phyloP scores from a whole-genome alignment of 2,797 vertebrate genomes.

The Sebastiscus albofasciatus region DNA sequence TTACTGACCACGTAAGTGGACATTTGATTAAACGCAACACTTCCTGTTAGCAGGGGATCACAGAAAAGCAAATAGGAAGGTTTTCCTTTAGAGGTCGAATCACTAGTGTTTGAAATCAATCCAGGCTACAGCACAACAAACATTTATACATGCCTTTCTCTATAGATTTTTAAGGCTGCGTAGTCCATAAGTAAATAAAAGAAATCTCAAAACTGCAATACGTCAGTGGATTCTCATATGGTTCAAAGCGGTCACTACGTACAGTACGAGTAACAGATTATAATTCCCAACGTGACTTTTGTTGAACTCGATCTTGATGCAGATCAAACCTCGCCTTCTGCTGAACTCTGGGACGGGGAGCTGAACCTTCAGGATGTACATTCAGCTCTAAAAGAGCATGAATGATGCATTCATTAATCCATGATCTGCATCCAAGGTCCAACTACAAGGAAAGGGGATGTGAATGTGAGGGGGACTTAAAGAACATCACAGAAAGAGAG shows the following conservation, averaged over 20 bases:
- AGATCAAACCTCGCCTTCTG: slow-evolving; percentile 35
- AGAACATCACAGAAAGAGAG: neutral
- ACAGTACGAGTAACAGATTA: neutral
- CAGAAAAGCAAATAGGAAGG: neutral
- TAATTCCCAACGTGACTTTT: slow-evolving; percentile 7
- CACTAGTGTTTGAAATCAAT: neutral
- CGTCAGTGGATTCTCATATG: neutral
- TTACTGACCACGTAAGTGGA: too few relatives aligned
- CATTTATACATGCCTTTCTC: neutral
- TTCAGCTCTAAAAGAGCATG: slow-evolving; percentile 14
- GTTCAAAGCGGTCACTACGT: neutral
- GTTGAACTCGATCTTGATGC: neutral
- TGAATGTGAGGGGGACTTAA: neutral
- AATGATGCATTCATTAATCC: slow-evolving; percentile 40
- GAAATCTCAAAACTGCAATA: neutral
- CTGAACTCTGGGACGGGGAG: neutral
- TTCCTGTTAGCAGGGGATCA: neutral
- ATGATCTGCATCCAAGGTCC: neutral
- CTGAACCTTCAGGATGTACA: neutral
- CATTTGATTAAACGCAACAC: neutral
- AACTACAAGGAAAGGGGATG: neutral
- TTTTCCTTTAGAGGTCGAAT: neutral
- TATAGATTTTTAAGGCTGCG: neutral
- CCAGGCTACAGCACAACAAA: neutral
- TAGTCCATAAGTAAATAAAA: neutral